These are phyloP conservation scores for Psilopsiagon aurifrons DNA, from an alignment of 2,113 vertebrate genomes.

Conservation along the genomic window DNA sequence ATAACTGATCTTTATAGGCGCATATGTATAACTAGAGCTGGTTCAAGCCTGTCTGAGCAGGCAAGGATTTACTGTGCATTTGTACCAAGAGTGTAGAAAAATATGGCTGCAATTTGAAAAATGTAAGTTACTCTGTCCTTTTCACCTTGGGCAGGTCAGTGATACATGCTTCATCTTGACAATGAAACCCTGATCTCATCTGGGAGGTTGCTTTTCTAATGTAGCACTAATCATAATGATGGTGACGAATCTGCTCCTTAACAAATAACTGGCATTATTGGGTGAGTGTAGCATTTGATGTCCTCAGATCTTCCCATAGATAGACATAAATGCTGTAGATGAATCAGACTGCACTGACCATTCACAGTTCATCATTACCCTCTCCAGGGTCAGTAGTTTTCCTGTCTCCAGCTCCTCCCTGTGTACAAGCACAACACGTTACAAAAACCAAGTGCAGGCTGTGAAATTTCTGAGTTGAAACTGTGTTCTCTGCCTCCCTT, in stretches of 20 bases:
- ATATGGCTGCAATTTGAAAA: not conserved
- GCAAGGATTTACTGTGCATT: not conserved
- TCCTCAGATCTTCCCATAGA: conserved; percentile 3
- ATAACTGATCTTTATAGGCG: not conserved
- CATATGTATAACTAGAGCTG: not conserved
- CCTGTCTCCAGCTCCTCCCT: conserved; percentile 1
- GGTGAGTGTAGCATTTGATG: not conserved
- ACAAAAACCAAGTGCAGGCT: not conserved
- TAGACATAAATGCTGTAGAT: not conserved
- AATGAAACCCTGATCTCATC: not conserved
- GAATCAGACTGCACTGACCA: conserved; percentile 16
- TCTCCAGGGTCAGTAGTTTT: conserved; percentile 27
- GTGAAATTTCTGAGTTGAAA: not conserved
- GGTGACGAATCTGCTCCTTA: not conserved
- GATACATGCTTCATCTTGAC: not conserved
- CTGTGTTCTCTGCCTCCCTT: not conserved
- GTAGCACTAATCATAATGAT: not conserved
- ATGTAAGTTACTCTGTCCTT: not conserved
- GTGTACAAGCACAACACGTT: not conserved
- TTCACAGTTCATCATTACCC: not conserved
- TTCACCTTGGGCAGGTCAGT: not conserved
- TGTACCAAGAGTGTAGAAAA: not conserved
- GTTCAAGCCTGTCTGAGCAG: not conserved
- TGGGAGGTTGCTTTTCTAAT: not conserved
- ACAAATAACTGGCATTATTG: conserved; percentile 8